A percentile compares a stretch with the other conserved stretches of the same genome.
Evolutionary conservation across 2,888 invertebrate species (phyloP).

Genomic region (Leptinotarsa peninsularis): DNA sequence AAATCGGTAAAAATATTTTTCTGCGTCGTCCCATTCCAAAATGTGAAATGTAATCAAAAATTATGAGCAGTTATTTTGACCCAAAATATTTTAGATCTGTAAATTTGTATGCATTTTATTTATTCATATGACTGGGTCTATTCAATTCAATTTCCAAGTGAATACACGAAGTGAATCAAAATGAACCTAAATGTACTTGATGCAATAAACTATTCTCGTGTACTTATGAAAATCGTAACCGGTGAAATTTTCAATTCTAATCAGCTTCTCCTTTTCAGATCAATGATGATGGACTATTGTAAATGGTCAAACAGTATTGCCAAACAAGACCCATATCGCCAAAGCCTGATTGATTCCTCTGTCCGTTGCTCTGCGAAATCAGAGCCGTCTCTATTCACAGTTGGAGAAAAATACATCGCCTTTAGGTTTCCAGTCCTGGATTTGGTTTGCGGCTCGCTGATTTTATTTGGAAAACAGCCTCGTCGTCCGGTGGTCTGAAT

Average conservation of each 20-base stretch:
- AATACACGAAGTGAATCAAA: no score
- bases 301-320: neutral
- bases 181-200: no score
- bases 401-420: constrained; percentile 24
- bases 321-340: constrained; percentile 28
- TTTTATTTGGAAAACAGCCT: constrained; percentile 9
- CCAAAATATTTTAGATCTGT: no score
- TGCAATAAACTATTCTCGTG: no score
- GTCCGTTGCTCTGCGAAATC: neutral
- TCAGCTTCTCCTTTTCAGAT: neutral
- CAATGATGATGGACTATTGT: neutral
- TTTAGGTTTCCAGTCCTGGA: constrained; percentile 17
- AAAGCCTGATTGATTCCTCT: constrained; percentile 28
- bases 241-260: neutral
- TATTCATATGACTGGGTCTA: no score
- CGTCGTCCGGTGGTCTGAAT: constrained; percentile 13
- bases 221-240: neutral
- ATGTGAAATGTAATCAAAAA: no score
- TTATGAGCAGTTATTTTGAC: no score
- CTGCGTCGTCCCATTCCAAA: no score
- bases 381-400: constrained; percentile 29
- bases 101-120: no score
- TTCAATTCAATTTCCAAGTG: no score
- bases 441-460: neutral
- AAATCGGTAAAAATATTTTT: no score